phyloP scores from a whole-genome alignment of 2,113 vertebrate genomes.

The Dicentrarchus labrax region DNA sequence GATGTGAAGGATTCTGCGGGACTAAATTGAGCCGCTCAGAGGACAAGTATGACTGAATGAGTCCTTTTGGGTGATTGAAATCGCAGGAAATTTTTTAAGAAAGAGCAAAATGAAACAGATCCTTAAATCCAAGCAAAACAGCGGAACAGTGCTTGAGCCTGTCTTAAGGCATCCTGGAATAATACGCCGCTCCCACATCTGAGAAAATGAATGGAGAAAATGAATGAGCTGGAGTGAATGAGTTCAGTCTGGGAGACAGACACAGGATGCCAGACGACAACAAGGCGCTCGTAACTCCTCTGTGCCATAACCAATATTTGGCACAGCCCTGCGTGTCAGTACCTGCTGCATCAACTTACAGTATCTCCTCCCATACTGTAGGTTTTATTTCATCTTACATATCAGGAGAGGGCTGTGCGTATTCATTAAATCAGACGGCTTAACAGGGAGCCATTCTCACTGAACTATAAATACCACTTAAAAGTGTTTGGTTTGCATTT shows the following conservation, averaged over 20 bases:
- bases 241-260: constrained; percentile 48
- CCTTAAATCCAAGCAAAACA: constrained; percentile 31
- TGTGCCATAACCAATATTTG: constrained; percentile 60
- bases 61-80: constrained; percentile 1
- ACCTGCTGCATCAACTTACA: constrained; percentile 42
- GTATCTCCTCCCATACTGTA: constrained; percentile 18
- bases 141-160: background rate
- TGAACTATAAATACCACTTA: constrained; percentile 76
- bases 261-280: constrained; percentile 52
- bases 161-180: background rate
- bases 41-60: background rate
- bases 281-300: constrained; percentile 23
- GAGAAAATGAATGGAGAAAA: constrained; percentile 26
- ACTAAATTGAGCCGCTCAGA: constrained; percentile 20
- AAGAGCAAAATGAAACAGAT: constrained; percentile 26
- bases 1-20: constrained; percentile 2
- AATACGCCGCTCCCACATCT: constrained; percentile 35
- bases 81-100: background rate
- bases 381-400: constrained; percentile 42
- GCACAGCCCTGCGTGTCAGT: constrained; percentile 30
- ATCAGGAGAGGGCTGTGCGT: constrained; percentile 4
- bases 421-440: constrained; percentile 40
- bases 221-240: constrained; percentile 48
- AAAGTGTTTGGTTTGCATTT: constrained; percentile 70
- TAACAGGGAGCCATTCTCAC: constrained; percentile 30